A percentile compares a stretch with the other conserved stretches of the same genome.
These are phyloP conservation scores for Tipula vernalis DNA, from an alignment of 2,888 invertebrate genomes.

Conservation along the genomic window DNA sequence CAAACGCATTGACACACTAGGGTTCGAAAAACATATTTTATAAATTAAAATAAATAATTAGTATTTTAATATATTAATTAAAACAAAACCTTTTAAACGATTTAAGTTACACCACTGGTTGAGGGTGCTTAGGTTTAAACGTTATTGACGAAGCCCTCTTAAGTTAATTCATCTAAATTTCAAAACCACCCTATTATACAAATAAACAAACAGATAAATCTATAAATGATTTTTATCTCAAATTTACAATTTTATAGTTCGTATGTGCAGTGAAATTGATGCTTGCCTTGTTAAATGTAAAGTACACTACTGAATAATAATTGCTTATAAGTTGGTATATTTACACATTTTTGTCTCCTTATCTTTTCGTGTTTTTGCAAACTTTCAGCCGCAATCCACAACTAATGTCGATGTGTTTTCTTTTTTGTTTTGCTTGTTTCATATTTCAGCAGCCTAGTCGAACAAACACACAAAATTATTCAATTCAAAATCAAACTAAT, in stretches of 20 bases:
- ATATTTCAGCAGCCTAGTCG: not conserved
- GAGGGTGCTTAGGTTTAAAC: too few species aligned
- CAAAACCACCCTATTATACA: not conserved
- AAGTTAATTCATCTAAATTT: too few species aligned
- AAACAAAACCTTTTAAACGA: too few species aligned
- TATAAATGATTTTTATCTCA: not conserved
- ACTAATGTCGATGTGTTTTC: not conserved
- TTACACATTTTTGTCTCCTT: not conserved
- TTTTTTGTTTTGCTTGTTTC: not conserved
- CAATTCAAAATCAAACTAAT: not conserved
- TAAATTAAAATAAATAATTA: too few species aligned
- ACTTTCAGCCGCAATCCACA: not conserved
- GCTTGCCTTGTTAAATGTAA: not conserved
- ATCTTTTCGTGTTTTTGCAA: not conserved
- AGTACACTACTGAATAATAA: not conserved
- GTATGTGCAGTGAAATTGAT: not conserved
- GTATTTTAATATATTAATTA: too few species aligned
- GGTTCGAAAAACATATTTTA: too few species aligned
- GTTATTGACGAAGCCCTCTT: too few species aligned
- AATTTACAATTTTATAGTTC: not conserved
- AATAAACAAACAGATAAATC: not conserved
- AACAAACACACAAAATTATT: not conserved
- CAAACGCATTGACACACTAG: too few species aligned
- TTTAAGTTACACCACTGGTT: too few species aligned
- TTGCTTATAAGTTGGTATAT: not conserved